Evolutionary conservation across 2,888 invertebrate genomes (phyloP).

Genomic region (Coleophora deauratella): DNA sequence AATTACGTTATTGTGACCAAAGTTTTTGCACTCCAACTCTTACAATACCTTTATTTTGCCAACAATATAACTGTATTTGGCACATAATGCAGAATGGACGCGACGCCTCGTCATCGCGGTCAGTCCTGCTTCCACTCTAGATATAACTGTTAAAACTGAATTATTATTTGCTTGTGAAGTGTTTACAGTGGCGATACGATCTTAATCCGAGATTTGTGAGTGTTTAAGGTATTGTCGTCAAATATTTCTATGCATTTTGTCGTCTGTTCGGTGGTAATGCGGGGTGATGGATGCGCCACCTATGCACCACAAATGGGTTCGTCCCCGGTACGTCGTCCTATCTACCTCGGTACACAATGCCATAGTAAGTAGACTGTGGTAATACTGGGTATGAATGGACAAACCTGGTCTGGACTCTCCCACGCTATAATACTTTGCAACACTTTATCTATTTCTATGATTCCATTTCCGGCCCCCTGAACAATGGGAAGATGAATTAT

Average conservation of each 20-base stretch:
- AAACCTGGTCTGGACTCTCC: slow-evolving; percentile 31
- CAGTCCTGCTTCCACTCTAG: slow-evolving; percentile 9
- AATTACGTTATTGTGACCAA: slow-evolving; percentile 53
- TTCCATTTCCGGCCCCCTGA: slow-evolving; percentile 32
- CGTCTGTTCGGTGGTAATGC: slow-evolving; percentile 15
- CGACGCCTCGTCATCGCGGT: slow-evolving; percentile 24
- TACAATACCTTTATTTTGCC: slow-evolving; percentile 64
- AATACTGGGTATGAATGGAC: slow-evolving; percentile 26
- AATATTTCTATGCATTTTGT: too few relatives aligned
- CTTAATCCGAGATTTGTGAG: slow-evolving; percentile 60
- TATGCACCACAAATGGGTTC: slow-evolving; percentile 41
- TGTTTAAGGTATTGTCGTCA: too few relatives aligned
- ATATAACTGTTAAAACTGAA: slow-evolving; percentile 1
- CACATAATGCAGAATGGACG: slow-evolving; percentile 31
- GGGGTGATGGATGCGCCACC: slow-evolving; percentile 47
- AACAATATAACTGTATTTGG: slow-evolving; percentile 66
- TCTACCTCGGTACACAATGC: too few relatives aligned
- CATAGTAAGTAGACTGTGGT: too few relatives aligned
- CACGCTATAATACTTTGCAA: slow-evolving; percentile 36
- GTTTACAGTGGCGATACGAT: slow-evolving; percentile 61
- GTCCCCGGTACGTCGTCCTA: too few relatives aligned
- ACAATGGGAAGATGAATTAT: too few relatives aligned
- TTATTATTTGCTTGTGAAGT: slow-evolving; percentile 57
- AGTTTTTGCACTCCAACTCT: slow-evolving; percentile 50
- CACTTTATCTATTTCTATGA: slow-evolving; percentile 26